Conservation (phyloP, 2,797 vertebrate genomes). For the Gallirallus australis region DNA sequence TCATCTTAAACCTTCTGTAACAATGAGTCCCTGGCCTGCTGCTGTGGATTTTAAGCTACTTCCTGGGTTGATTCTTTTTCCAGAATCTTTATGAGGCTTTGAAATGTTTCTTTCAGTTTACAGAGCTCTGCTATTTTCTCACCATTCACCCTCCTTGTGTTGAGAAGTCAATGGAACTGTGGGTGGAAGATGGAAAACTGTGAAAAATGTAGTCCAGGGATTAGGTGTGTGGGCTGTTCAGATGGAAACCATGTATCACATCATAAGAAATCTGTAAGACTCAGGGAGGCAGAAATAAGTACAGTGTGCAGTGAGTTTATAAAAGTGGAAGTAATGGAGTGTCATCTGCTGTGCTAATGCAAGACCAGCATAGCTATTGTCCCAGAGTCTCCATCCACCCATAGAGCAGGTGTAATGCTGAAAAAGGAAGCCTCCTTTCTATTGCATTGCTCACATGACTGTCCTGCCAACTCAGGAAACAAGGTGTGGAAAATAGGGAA, state of each 20-base stretch:
- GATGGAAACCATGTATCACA: slow-evolving; percentile 61
- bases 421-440: background rate
- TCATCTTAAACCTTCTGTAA: background rate
- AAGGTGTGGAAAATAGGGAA: background rate
- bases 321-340: background rate
- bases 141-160: slow-evolving; percentile 68
- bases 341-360: background rate
- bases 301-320: background rate
- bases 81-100: slow-evolving; percentile 51
- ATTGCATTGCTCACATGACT: background rate
- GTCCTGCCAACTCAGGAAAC: background rate
- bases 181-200: slow-evolving; percentile 78
- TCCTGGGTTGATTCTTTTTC: slow-evolving; percentile 46
- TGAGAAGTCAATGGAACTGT: slow-evolving; percentile 76
- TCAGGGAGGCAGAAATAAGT: slow-evolving; percentile 26
- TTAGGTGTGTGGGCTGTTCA: slow-evolving; percentile 72
- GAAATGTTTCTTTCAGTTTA: slow-evolving; percentile 63
- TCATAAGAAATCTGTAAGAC: slow-evolving; percentile 69
- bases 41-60: slow-evolving; percentile 28
- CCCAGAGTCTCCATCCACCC: background rate
- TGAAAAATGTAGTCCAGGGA: slow-evolving; percentile 74
- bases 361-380: background rate
- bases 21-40: background rate
- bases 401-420: background rate
- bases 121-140: slow-evolving; percentile 71